Evolutionary conservation across 2,797 vertebrate genomes (phyloP).

Genomic region (Liasis olivaceus): DNA sequence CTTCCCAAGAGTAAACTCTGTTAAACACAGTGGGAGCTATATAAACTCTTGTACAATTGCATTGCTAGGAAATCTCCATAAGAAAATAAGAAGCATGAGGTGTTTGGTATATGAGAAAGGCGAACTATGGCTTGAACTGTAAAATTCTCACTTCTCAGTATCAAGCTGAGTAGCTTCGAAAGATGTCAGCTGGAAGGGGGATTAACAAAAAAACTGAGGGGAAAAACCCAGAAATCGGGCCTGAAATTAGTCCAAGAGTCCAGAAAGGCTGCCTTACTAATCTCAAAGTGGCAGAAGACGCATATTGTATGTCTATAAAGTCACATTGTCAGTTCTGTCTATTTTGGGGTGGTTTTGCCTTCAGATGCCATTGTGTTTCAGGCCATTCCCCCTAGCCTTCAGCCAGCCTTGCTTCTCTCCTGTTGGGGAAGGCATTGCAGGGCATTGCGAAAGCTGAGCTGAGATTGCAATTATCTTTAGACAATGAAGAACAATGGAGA

Average conservation of each 20-base stretch:
- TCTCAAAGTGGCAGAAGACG: not conserved
- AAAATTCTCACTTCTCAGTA: not conserved
- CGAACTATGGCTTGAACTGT: not conserved
- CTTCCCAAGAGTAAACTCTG: not conserved
- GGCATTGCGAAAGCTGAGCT: conserved; percentile 25
- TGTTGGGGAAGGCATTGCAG: conserved; percentile 6
- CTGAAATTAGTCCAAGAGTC: conserved; percentile 17
- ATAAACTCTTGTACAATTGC: not conserved
- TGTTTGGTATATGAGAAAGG: not conserved
- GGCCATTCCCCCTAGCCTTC: conserved; percentile 20
- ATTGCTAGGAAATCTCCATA: not conserved
- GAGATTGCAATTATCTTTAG: not conserved
- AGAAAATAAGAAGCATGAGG: not conserved
- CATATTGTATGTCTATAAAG: not conserved
- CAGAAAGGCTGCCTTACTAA: not conserved
- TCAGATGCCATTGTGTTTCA: conserved; percentile 23
- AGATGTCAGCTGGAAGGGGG: not conserved
- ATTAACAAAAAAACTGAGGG: not conserved
- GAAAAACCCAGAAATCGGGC: not conserved
- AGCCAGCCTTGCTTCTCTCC: conserved; percentile 5
- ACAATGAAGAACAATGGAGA: not conserved
- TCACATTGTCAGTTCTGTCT: not conserved
- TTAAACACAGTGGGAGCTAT: not conserved
- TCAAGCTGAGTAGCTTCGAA: not conserved
- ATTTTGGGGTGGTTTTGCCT: conserved; percentile 12